These are phyloP conservation scores for roundworm (Caenorhabditis elegans) DNA, from an alignment of 1,140 invertebrate genomes.

Conservation along the genomic window DNA sequence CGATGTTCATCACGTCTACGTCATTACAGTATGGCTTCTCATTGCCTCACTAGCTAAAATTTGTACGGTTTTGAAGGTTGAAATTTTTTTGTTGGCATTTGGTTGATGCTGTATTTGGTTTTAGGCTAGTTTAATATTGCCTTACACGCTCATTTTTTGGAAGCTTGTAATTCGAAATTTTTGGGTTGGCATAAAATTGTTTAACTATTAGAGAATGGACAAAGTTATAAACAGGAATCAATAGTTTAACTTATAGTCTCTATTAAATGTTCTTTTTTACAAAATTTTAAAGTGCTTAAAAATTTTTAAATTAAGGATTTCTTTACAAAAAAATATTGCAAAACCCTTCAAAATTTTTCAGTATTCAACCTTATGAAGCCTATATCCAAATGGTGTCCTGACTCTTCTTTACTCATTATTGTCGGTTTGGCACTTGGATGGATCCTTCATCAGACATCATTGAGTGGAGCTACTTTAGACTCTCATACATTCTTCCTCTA, in stretches of 20 bases:
- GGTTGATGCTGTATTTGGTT: no score
- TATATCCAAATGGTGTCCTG: conserved; percentile 60
- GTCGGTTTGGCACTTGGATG: conserved; percentile 42
- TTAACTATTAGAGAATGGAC: no score
- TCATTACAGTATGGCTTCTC: conserved; percentile 56
- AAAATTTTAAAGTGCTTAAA: no score
- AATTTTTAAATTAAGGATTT: neutral
- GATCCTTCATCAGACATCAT: conserved; percentile 7
- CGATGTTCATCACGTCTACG: conserved; percentile 54
- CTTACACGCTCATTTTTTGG: no score
- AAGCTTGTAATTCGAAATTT: no score
- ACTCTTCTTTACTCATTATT: conserved; percentile 53
- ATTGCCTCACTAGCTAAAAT: conserved; percentile 62
- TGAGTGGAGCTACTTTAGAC: conserved; percentile 40
- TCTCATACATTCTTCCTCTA: conserved; percentile 55
- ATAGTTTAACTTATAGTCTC: no score
- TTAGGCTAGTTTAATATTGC: no score
- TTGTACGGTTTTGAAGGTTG: conserved; percentile 40
- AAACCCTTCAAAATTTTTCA: conserved; percentile 40
- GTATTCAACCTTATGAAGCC: conserved; percentile 64
- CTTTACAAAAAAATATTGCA: neutral
- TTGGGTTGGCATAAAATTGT: no score
- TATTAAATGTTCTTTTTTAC: no score
- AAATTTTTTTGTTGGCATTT: no score
- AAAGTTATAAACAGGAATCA: no score